These are phyloP conservation scores for Periophthalmus modestus DNA, from an alignment of 2,113 vertebrate species.

Conservation along the genomic window DNA sequence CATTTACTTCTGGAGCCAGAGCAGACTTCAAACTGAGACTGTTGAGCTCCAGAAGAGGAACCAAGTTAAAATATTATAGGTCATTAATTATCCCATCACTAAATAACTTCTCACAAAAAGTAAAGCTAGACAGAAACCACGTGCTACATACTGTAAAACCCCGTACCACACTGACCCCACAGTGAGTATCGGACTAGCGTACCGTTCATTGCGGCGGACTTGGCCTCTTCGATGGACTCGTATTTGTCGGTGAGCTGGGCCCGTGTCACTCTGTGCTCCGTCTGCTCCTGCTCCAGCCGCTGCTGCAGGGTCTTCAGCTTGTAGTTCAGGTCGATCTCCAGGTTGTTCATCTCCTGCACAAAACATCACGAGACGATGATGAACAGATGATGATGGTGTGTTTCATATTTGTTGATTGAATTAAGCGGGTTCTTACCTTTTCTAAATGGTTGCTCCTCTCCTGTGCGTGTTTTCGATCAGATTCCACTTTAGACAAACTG, in stretches of 20 bases:
- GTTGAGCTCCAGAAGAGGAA: no score
- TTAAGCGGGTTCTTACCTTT: conserved; percentile 79
- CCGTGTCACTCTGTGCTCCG: conserved; percentile 91
- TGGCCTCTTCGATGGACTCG: conserved; percentile 95
- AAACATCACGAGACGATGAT: neutral
- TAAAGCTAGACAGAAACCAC: no score
- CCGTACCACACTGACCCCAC: neutral
- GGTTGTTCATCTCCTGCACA: conserved; percentile 92
- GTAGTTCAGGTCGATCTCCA: conserved; percentile 98
- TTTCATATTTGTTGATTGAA: neutral
- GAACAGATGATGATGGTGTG: neutral
- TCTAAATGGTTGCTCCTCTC: conserved; percentile 93
- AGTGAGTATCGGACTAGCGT: conserved; percentile 53
- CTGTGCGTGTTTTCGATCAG: conserved; percentile 90
- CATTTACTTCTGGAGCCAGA: no score
- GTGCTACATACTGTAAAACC: no score
- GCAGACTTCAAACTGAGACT: no score
- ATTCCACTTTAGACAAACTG: conserved; percentile 88
- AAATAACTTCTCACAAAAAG: no score
- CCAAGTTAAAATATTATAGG: no score
- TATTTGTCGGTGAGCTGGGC: conserved; percentile 95
- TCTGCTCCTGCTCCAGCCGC: conserved; percentile 91
- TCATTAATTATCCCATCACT: no score
- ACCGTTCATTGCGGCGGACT: conserved; percentile 95
- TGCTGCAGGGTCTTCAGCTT: conserved; percentile 95